Evolutionary conservation across 2,797 vertebrate genomes (phyloP).

Genomic region (Pelodytes ibericus): DNA sequence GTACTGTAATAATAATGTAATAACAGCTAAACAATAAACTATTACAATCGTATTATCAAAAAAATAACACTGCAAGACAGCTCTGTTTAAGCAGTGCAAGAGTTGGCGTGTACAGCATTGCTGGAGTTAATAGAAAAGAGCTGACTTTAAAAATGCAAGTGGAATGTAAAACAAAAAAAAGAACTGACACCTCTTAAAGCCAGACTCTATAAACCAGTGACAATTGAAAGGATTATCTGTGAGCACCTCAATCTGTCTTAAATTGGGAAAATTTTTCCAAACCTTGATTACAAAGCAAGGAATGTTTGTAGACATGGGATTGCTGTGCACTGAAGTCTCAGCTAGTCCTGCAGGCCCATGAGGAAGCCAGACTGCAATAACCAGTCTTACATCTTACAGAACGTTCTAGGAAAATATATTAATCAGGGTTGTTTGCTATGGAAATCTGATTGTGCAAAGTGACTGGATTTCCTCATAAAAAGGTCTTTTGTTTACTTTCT

Average conservation of each 20-base stretch:
- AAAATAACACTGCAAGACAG: no score
- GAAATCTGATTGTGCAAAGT: conserved; percentile 68
- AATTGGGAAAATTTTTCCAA: background rate
- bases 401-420: conserved; percentile 58
- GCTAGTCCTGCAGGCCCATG: background rate
- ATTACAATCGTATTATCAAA: no score
- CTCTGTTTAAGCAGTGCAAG: no score
- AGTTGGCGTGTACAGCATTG: no score
- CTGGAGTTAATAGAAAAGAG: no score
- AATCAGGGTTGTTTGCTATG: conserved; percentile 69
- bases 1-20: no score
- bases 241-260: conserved; percentile 20
- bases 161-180: no score
- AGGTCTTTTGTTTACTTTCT: conserved; percentile 61
- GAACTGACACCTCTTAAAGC: no score
- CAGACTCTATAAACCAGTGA: no score
- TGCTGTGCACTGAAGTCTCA: background rate
- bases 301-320: background rate
- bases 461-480: conserved; percentile 62
- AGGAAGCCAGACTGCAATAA: background rate
- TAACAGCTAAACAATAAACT: no score
- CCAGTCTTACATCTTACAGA: conserved; percentile 18
- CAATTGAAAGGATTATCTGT: conserved; percentile 41
- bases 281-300: no score
- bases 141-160: no score